These are phyloP conservation scores for Indicator indicator DNA, from an alignment of 2,113 vertebrate genomes.

Conservation along the genomic window DNA sequence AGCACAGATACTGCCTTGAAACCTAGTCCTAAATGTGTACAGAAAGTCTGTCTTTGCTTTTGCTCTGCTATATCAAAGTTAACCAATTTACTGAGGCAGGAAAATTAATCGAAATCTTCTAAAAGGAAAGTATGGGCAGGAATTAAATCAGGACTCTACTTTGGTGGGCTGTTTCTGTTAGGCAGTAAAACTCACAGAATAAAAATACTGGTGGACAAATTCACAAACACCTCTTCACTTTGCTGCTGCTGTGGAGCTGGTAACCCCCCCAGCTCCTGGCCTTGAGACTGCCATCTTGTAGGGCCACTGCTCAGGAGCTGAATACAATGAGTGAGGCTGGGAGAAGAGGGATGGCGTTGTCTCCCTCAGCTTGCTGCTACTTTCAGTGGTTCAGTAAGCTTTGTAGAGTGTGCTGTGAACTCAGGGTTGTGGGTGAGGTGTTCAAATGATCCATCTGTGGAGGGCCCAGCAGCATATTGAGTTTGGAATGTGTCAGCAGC, in stretches of 20 bases:
- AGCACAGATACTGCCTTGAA: neutral
- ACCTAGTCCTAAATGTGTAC: neutral
- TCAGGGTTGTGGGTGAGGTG: fast-evolving
- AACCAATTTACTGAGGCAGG: neutral
- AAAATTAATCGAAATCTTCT: neutral
- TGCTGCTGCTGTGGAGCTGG: neutral
- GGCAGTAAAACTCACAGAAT: neutral
- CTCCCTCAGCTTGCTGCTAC: neutral
- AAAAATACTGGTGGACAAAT: neutral
- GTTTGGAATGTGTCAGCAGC: neutral
- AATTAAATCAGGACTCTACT: neutral
- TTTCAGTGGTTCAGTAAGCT: fast-evolving
- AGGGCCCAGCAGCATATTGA: fast-evolving
- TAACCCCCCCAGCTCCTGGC: too few relatives aligned
- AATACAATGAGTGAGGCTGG: too few relatives aligned
- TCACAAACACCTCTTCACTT: neutral
- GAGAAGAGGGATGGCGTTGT: too few relatives aligned
- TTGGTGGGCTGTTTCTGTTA: neutral
- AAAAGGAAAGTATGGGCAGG: neutral
- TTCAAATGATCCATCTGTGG: too few relatives aligned
- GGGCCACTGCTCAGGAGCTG: neutral
- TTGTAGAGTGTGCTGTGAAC: fast-evolving
- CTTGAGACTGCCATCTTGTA: neutral
- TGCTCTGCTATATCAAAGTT: neutral
- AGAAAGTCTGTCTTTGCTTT: neutral